Base-by-base conservation (phyloP, 2,888 invertebrate genomes). In the Cryptocephalus moraei region DNA sequence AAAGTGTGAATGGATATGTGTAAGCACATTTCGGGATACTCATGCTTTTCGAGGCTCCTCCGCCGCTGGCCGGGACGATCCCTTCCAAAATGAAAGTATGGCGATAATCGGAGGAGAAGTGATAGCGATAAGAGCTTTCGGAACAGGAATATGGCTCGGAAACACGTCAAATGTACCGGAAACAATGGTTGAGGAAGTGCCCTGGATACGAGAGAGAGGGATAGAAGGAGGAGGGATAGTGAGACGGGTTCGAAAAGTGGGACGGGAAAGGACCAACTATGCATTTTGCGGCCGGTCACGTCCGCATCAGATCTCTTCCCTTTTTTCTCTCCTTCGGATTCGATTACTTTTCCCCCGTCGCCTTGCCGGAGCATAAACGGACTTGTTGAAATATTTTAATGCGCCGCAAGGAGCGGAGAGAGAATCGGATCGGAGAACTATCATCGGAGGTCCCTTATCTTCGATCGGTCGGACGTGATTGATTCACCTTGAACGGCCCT, bases 161-260 rank as follows among this genome's bases (percentile, higher is more conserved):
- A 68, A 67, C 64, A 59, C 60, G 64, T 62, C 62, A 68, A 69
- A 69, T 69, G 68, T 69, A 68, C 62, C 67, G 69, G 69, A 69
- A 69, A 65, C 66, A 63, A 67, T 67, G 64, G 61, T 60, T 65
- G 65, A 68, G 64, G 61, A 66, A 68, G 64, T 66, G 36, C 36
- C 36, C 11, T 11, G 11, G 22, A 22, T 22, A 22, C 22, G 22
- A 22, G 22, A 22, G 22, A 4, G 22, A 22, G 22, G 3, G 22
- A 6, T 2, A 22, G 22, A 6, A 6, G 22, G 22, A 22, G 22
- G 22, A 22, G 22, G 22, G 22, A 22, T 22, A 22, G 22, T 22
- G 22, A 22, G 22, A 22, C 22, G 22, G 22, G 22, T 22, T 22
- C 22, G 22, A 22, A 22, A 22, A 22, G 22, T 22, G 6, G 22